A percentile compares a stretch with the other conserved stretches of the same genome.
These are phyloP conservation scores for Cancer borealis DNA, from an alignment of 2,888 invertebrate species.

Conservation along the genomic window DNA sequence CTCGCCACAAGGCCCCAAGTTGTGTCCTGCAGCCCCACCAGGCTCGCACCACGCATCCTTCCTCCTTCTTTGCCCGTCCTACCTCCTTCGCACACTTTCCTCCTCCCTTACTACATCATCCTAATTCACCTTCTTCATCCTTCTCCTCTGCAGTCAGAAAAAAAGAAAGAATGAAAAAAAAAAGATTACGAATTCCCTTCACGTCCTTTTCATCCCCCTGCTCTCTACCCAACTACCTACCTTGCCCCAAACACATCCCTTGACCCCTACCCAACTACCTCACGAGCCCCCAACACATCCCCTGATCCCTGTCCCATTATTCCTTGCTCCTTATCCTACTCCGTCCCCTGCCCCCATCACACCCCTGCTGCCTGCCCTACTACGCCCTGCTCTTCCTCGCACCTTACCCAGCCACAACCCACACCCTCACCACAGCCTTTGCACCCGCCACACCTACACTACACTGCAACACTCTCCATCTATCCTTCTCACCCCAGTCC, in stretches of 20 bases:
- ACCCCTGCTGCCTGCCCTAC: neutral
- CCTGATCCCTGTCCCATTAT: no score
- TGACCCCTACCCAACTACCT: neutral
- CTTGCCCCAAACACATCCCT: neutral
- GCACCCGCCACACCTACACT: neutral
- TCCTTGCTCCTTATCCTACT: neutral
- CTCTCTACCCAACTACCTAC: neutral
- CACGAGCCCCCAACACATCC: neutral
- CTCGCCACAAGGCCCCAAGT: constrained; percentile 7
- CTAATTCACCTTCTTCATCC: neutral
- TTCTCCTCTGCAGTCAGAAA: neutral
- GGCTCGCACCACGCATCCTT: neutral
- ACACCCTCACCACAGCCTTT: neutral
- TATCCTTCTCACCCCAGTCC: neutral
- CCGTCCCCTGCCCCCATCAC: neutral
- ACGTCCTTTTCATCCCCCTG: neutral
- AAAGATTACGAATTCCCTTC: neutral
- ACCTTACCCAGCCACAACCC: neutral
- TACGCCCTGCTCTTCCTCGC: neutral
- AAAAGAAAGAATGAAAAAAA: neutral
- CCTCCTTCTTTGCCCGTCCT: neutral
- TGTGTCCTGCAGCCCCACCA: constrained; percentile 8
- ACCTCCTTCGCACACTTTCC: neutral
- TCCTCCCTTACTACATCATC: neutral
- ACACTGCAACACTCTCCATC: neutral